Evolutionary conservation across 2,888 invertebrate genomes (phyloP).

Genomic region (Aleiodes testaceus): DNA sequence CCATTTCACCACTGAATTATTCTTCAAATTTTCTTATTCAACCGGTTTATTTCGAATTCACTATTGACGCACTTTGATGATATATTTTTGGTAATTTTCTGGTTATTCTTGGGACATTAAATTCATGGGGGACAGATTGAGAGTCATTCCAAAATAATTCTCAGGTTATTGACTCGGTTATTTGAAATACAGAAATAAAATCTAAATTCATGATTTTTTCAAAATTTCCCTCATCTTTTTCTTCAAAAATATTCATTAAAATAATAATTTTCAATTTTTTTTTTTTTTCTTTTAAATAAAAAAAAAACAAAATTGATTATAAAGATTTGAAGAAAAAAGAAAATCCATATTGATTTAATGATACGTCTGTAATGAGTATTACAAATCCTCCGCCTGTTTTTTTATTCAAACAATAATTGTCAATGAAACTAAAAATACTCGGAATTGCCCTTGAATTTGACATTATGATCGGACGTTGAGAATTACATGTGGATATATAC

Average conservation of each 20-base stretch:
- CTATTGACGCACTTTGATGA: constrained; percentile 9
- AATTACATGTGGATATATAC: constrained; percentile 29
- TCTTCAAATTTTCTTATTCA: not conserved
- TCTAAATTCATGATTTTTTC: not conserved
- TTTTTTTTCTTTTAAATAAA: no score
- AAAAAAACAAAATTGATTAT: no score
- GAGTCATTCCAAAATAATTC: constrained; percentile 12
- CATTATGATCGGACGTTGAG: constrained; percentile 22
- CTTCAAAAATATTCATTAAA: no score
- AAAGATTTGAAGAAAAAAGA: no score
- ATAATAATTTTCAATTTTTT: not conserved
- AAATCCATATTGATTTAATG: no score
- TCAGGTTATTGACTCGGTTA: constrained; percentile 10
- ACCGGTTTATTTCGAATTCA: constrained; percentile 5
- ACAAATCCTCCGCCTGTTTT: not conserved
- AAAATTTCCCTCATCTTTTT: no score
- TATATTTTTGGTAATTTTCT: constrained; percentile 13
- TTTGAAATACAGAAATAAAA: constrained; percentile 1
- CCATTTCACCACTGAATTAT: no score
- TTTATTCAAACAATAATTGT: not conserved
- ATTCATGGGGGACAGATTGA: constrained; percentile 16
- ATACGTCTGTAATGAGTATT: no score
- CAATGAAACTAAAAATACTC: constrained; percentile 18
- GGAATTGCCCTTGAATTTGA: constrained; percentile 10
- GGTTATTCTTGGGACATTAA: constrained; percentile 5